These are phyloP conservation scores for Rhizoglyphus robini DNA, from an alignment of 1,140 invertebrate species.

Conservation along the genomic window DNA sequence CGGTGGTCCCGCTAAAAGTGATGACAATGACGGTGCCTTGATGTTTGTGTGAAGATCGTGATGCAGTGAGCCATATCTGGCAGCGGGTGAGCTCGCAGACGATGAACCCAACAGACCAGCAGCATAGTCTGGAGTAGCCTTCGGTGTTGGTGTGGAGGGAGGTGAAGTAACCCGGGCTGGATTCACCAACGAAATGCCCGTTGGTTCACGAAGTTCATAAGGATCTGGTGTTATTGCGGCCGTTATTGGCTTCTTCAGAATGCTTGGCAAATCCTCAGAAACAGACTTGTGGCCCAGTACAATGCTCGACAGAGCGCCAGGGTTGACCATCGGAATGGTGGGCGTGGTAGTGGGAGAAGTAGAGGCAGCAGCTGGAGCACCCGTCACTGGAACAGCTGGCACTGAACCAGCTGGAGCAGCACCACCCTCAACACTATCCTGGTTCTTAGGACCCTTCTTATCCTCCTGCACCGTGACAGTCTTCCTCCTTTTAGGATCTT, in stretches of 20 bases:
- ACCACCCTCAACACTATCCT: conserved; percentile 35
- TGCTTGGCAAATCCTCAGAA: background rate
- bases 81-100: no score
- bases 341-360: background rate
- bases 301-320: background rate
- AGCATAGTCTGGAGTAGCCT: conserved; percentile 57
- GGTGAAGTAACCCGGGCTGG: background rate
- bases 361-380: background rate
- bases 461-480: conserved; percentile 58
- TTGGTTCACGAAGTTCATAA: background rate
- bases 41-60: no score
- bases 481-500: conserved; percentile 48
- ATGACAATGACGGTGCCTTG: no score
- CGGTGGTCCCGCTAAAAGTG: no score
- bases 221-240: background rate
- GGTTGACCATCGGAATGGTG: background rate
- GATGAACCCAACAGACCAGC: conserved; percentile 46
- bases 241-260: background rate
- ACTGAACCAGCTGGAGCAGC: background rate
- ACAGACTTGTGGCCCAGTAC: background rate
- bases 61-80: no score
- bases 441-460: conserved; percentile 52
- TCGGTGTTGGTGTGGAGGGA: conserved; percentile 14
- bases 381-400: background rate
- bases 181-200: background rate